phyloP scores from a whole-genome alignment of 2,797 vertebrate species.

The Squalus acanthias region DNA sequence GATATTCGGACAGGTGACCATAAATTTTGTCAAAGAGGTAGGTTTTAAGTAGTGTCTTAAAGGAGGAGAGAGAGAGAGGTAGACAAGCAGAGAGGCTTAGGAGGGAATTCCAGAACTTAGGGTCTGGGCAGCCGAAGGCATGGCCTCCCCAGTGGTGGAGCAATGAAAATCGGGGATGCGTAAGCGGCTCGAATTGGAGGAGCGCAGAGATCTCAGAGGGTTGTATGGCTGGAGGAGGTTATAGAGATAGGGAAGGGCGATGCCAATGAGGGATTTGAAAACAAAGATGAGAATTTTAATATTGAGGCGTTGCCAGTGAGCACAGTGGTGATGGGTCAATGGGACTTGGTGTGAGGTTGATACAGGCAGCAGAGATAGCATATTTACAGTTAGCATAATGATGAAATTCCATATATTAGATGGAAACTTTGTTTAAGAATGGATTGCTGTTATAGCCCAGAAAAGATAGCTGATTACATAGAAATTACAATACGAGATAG shows the following conservation, averaged over 20 bases:
- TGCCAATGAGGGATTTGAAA: too few species aligned
- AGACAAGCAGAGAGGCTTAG: background rate
- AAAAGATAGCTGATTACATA: background rate
- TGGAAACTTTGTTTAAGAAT: too few species aligned
- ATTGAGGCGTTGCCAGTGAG: background rate
- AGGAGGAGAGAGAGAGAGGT: too few species aligned
- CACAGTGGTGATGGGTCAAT: too few species aligned
- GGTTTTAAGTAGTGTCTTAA: background rate
- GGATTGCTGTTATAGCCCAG: background rate
- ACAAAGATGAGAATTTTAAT: too few species aligned
- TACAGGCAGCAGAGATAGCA: background rate
- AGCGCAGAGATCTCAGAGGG: too few species aligned
- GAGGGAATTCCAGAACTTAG: background rate
- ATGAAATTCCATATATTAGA: background rate
- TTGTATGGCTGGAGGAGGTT: background rate
- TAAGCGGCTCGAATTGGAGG: background rate
- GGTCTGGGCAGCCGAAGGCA: background rate
- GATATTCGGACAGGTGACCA: background rate
- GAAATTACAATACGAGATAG: background rate
- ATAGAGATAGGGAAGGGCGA: background rate
- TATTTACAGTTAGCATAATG: background rate
- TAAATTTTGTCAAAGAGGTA: background rate
- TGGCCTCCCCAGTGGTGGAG: background rate
- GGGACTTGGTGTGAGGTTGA: too few species aligned
- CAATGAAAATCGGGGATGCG: background rate